phyloP scores from a whole-genome alignment of 2,113 vertebrate genomes.

The Eidolon helvum region DNA sequence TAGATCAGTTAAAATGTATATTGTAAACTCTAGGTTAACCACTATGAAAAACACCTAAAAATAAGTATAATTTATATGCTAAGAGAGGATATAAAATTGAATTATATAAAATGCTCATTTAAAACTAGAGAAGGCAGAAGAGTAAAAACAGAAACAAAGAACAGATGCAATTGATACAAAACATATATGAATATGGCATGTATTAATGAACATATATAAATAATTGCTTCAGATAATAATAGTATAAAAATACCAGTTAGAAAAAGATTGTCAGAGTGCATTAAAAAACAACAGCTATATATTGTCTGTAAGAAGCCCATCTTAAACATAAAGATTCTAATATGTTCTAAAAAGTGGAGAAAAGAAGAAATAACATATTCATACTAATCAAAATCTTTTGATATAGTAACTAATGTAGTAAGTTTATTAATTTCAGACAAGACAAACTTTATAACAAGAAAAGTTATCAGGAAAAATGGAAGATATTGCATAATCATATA shows the following conservation, averaged over 20 bases:
- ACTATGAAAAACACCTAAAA: not conserved
- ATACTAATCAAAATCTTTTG: not conserved
- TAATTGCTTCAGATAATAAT: not conserved
- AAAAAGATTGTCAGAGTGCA: no score
- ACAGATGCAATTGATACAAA: not conserved
- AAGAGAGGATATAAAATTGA: not conserved
- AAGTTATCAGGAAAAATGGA: not conserved
- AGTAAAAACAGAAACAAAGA: not conserved
- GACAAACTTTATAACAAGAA: not conserved
- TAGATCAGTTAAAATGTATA: not conserved
- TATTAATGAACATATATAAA: not conserved
- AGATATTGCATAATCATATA: not conserved
- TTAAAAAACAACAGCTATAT: not conserved
- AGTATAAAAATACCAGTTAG: not conserved
- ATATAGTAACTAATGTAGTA: not conserved
- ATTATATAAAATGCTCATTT: not conserved
- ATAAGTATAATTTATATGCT: not conserved
- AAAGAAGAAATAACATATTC: not conserved
- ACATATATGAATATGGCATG: not conserved
- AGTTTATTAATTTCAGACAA: not conserved
- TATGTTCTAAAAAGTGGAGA: not conserved
- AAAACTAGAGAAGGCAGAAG: not conserved
- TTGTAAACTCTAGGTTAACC: not conserved
- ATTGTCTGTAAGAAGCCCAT: not conserved
- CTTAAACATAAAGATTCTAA: not conserved